A percentile compares a stretch with the other conserved stretches of the same genome.
phyloP scores from a whole-genome alignment of 2,113 vertebrate genomes.

The Pica pica region DNA sequence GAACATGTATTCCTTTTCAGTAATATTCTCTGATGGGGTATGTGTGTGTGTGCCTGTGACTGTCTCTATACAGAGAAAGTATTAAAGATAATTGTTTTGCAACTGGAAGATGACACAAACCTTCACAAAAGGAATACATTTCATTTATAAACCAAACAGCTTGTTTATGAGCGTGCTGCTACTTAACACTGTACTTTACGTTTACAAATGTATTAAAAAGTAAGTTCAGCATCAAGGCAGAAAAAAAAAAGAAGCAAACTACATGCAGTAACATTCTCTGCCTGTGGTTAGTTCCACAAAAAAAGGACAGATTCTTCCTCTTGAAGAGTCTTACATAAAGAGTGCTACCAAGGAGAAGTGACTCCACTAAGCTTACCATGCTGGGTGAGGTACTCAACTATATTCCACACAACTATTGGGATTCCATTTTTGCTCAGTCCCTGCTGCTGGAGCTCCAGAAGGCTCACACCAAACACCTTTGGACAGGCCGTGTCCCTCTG shows the following conservation, averaged over 20 bases:
- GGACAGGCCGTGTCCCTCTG: constrained; percentile 22
- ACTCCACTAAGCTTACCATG: constrained; percentile 72
- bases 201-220: not conserved
- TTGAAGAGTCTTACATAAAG: not conserved
- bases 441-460: constrained; percentile 75
- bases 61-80: not conserved
- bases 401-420: constrained; percentile 76
- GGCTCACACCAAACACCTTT: constrained; percentile 78
- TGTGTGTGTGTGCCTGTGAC: accelerated
- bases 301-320: not conserved
- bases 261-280: not conserved
- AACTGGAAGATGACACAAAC: not conserved
- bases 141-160: not conserved
- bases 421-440: constrained; percentile 79
- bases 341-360: not conserved
- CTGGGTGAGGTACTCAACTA: constrained; percentile 81
- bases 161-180: not conserved
- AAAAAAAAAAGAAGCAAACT: not conserved
- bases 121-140: not conserved
- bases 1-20: not conserved
- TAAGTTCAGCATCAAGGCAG: not conserved
- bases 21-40: not conserved
- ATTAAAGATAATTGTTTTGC: not conserved
- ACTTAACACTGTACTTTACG: not conserved
- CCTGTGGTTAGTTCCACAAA: not conserved